Conservation (phyloP, 2,888 invertebrate genomes). For the Pseudoips prasinana region DNA sequence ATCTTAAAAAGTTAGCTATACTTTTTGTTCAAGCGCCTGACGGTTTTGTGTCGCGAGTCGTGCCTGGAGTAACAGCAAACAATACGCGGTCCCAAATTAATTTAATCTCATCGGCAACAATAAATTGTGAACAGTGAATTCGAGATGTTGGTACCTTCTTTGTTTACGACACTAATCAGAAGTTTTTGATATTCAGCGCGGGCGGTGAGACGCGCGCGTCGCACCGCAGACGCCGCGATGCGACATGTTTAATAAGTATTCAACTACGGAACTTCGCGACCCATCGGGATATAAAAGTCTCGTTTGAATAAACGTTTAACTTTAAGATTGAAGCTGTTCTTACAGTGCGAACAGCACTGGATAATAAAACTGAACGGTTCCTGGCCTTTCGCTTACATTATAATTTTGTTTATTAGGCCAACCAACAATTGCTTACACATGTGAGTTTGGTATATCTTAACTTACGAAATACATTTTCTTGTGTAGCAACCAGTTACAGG, state of each 20-base stretch:
- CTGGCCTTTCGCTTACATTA: too few species aligned
- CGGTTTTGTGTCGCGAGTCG: too few species aligned
- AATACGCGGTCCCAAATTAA: conserved; percentile 12
- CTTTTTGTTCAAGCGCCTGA: not conserved
- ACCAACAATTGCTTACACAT: too few species aligned
- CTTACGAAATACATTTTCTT: too few species aligned
- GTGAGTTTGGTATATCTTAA: too few species aligned
- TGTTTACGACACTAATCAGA: conserved; percentile 29
- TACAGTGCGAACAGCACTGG: conserved; percentile 5
- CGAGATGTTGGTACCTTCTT: conserved; percentile 10
- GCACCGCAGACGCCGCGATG: conserved; percentile 12
- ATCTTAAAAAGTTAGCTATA: conserved; percentile 9
- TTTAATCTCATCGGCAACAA: conserved; percentile 17
- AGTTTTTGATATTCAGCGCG: conserved; percentile 31
- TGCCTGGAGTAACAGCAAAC: not conserved
- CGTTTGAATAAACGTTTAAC: conserved; percentile 34
- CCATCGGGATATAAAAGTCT: conserved; percentile 28
- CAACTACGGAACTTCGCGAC: conserved; percentile 19
- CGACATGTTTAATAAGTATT: conserved; percentile 38
- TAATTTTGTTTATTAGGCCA: too few species aligned
- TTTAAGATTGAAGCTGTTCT: conserved; percentile 31
- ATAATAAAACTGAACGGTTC: too few species aligned
- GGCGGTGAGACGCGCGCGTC: conserved; percentile 8
- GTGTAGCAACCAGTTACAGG: too few species aligned
- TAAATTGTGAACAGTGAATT: conserved; percentile 12